Conservation (phyloP, 2,888 invertebrate genomes). For the Drosophila conformis region DNA sequence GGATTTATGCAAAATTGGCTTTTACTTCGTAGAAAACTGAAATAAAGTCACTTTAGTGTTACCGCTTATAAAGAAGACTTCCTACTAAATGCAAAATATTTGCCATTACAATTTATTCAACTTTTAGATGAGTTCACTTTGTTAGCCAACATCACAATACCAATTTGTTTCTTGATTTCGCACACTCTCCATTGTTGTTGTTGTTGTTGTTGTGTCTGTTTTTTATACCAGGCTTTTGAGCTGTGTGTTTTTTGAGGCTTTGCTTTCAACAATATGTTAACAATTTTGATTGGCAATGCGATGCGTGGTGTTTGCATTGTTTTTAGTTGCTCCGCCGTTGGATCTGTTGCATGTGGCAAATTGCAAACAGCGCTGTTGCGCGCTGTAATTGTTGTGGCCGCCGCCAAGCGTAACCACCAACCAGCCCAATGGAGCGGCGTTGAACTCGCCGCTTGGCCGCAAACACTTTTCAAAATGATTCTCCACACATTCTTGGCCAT, state of each 20-base stretch:
- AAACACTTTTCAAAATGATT: constrained; percentile 46
- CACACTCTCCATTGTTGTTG: constrained; percentile 32
- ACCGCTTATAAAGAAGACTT: background rate
- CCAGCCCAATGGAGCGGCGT: constrained; percentile 53
- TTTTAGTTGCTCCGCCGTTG: constrained; percentile 42
- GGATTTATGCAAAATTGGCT: background rate
- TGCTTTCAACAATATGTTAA: constrained; percentile 66
- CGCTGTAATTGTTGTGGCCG: constrained; percentile 52
- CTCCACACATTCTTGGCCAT: constrained; percentile 55
- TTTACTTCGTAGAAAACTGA: background rate
- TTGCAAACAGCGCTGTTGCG: constrained; percentile 27
- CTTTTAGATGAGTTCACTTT: constrained; percentile 17
- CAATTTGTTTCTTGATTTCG: constrained; percentile 46
- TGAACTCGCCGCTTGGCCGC: constrained; percentile 54
- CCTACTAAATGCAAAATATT: background rate
- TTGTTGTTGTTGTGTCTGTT: constrained; percentile 1
- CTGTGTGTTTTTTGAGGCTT: constrained; percentile 40
- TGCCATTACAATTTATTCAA: background rate
- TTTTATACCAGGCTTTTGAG: constrained; percentile 44
- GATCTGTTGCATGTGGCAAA: constrained; percentile 75
- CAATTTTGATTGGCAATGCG: constrained; percentile 70
- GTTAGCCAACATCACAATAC: constrained; percentile 26
- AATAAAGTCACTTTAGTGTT: background rate
- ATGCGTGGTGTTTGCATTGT: constrained; percentile 69
- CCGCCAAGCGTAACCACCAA: constrained; percentile 74